These are phyloP conservation scores for Anagrus nilaparvatae DNA, from an alignment of 1,140 invertebrate genomes.

Conservation along the genomic window DNA sequence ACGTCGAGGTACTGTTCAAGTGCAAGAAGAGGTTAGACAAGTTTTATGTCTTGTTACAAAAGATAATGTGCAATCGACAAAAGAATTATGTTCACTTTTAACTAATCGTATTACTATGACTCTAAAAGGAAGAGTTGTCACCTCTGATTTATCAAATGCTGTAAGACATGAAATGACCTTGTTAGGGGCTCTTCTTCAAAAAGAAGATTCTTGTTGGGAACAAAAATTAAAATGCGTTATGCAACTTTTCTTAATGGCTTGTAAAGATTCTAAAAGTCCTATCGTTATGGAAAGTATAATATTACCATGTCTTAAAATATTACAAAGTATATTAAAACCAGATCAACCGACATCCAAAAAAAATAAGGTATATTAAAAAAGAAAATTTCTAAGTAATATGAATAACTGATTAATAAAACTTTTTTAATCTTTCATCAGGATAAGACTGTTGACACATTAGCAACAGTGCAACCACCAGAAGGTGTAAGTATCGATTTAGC, in stretches of 20 bases:
- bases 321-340: conserved; percentile 68
- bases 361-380: conserved; percentile 45
- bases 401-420: not conserved
- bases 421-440: conserved; percentile 28
- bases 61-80: conserved; percentile 79
- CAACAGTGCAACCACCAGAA: conserved; percentile 44
- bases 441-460: conserved; percentile 44
- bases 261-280: conserved; percentile 57
- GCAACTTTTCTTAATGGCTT: conserved; percentile 70
- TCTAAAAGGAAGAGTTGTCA: conserved; percentile 55
- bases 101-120: conserved; percentile 72
- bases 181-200: conserved; percentile 75
- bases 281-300: conserved; percentile 68
- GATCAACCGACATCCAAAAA: conserved; percentile 48
- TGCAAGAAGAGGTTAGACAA: conserved; percentile 78
- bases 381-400: not conserved
- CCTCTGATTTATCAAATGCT: conserved; percentile 63
- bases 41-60: conserved; percentile 82
- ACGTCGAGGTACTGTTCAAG: conserved; percentile 63
- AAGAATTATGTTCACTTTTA: conserved; percentile 72
- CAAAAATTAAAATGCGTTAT: conserved; percentile 82
- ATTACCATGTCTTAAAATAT: conserved; percentile 74
- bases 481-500: conserved; percentile 61
- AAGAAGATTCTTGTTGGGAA: conserved; percentile 94
- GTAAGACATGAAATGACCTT: conserved; percentile 82